Base-by-base conservation (phyloP, 2,888 invertebrate genomes). In the Hydrotaea diabolus region DNA sequence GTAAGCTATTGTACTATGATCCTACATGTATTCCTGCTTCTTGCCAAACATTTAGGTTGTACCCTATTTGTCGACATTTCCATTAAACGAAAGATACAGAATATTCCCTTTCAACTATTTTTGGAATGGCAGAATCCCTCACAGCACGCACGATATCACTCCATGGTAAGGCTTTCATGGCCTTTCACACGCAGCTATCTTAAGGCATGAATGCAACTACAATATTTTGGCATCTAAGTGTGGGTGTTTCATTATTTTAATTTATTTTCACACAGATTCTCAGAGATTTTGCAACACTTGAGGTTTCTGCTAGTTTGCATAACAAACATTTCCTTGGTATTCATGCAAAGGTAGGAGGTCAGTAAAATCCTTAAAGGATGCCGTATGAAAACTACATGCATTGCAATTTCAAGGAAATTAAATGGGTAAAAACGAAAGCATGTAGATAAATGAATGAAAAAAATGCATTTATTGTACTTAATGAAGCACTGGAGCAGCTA, bases 221-320 rank as follows among this genome's bases (percentile, higher is more conserved):
- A 26, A 26, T 26, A 1, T 59, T 59, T 13, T 59, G 59, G 59
- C 26, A 59, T 59, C 26, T 59, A 59, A 59, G 55, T 53, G 57
- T 21, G 19, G 23, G 23, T 15, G 23, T 59, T 59, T 59, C 59
- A 59, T 59, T 59, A 59, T 59, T 59, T 59, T 59, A 59, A 59
- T 26, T 23, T 59, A 1, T 23, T 23, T 59, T 23, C 23, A 26
- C 59, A 17, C 55, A 8, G 21, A 55, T 21, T 21, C 11, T 8
- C 23, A 21, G 0, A 55, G 4, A 15, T 62, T 62, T 62, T 26
- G 21, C 13, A 11, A 39, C 13, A 13, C 39, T 57, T 57, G 55
- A 57, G 59, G 59, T 62, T 62, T 62, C 15, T 15, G n/a, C 26
- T 62, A 62, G 23, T 62, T 62, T 62, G 23, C 59, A 62, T 62